phyloP scores from a whole-genome alignment of 2,888 invertebrate species.

The Latheticus oryzae region DNA sequence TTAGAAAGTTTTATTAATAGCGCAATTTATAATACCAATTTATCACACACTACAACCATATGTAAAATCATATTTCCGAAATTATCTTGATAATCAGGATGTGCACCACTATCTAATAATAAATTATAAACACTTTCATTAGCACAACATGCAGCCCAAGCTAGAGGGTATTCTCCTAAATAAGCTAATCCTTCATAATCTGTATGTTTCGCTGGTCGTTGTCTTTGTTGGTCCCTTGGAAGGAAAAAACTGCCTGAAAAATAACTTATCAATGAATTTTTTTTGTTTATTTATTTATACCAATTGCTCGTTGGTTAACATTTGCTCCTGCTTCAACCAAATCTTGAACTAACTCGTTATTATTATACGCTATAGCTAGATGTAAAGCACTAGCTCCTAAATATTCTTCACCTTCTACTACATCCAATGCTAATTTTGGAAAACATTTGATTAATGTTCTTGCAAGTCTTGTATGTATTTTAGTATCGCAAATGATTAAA shows the following conservation, averaged over 20 bases:
- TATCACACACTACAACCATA: conserved; percentile 98
- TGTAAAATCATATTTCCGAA: conserved; percentile 99
- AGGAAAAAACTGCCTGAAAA: conserved; percentile 86
- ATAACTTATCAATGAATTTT: conserved; percentile 4
- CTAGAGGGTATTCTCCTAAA: conserved; percentile 95
- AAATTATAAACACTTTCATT: conserved; percentile 98
- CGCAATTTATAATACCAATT: conserved; percentile 75
- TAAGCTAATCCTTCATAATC: conserved; percentile 98
- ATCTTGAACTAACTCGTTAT: conserved; percentile 94
- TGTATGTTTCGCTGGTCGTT: conserved; percentile 81
- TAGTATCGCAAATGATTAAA: conserved; percentile 93
- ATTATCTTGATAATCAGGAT: conserved; percentile 95
- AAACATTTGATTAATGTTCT: conserved; percentile 91
- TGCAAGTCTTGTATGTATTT: conserved; percentile 83
- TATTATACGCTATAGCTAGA: conserved; percentile 95
- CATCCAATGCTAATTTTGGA: conserved; percentile 90
- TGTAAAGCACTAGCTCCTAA: conserved; percentile 94
- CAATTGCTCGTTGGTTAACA: conserved; percentile 92
- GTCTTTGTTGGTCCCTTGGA: conserved; percentile 91
- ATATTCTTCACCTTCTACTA: conserved; percentile 98
- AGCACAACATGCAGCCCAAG: conserved; percentile 98
- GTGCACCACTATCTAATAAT: conserved; percentile 89
- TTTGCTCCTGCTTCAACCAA: conserved; percentile 92
- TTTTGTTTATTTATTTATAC: conserved; percentile 63
- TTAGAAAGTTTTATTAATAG: no score